A percentile compares a stretch with the other conserved stretches of the same genome.
These are phyloP conservation scores for Sylvilagus bachmani DNA, from an alignment of 2,113 vertebrate genomes.

Conservation along the genomic window DNA sequence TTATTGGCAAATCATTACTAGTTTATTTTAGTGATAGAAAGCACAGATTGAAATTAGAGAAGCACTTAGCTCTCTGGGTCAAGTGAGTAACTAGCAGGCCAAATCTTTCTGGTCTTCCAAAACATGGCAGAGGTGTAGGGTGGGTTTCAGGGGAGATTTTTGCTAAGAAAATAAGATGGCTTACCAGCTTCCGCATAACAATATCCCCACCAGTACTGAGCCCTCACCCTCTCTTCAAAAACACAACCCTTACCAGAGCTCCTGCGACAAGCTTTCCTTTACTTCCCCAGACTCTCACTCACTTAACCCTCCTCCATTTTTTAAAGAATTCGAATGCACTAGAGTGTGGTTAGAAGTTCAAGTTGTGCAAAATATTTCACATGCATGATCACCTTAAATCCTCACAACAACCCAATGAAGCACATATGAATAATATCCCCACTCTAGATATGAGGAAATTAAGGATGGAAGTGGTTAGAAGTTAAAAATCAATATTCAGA, in stretches of 20 bases:
- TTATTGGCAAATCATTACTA: slow-evolving; percentile 81
- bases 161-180: neutral
- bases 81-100: slow-evolving; percentile 31
- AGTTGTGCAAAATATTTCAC: neutral
- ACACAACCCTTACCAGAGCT: no score
- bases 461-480: neutral
- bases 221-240: neutral
- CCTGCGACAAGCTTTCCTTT: neutral
- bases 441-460: neutral
- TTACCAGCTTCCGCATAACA: neutral
- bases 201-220: neutral
- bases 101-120: slow-evolving; percentile 41
- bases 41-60: slow-evolving; percentile 70
- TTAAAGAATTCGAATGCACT: no score
- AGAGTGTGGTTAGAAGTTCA: fast-evolving
- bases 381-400: neutral
- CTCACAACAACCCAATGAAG: neutral
- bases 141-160: fast-evolving
- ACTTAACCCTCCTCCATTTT: fast-evolving
- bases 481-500: neutral
- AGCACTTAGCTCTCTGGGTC: slow-evolving; percentile 41
- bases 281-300: no score
- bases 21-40: slow-evolving; percentile 77
- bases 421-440: neutral
- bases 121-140: neutral